phyloP scores from a whole-genome alignment of 2,113 vertebrate genomes.

The Serinus canaria region DNA sequence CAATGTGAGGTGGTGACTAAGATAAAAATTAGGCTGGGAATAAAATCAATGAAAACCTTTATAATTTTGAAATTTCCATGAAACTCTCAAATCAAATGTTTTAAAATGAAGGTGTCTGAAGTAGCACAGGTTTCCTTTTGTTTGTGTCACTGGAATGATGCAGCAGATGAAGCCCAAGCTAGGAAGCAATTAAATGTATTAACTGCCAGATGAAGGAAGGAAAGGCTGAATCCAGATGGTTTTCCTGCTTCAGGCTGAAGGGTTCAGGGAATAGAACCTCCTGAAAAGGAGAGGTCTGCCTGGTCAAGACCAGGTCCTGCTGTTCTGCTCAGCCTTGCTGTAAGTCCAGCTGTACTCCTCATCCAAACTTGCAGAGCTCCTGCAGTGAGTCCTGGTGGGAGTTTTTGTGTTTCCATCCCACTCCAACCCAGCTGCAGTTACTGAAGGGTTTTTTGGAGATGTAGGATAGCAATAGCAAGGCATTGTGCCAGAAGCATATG shows the following conservation, averaged over 20 bases:
- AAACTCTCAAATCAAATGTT: neutral
- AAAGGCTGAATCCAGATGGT: neutral
- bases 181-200: slow-evolving; percentile 14
- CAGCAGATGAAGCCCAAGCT: neutral
- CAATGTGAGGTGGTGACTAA: neutral
- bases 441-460: neutral
- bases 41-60: neutral
- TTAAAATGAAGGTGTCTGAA: neutral
- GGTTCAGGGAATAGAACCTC: neutral
- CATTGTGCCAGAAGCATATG: fast-evolving
- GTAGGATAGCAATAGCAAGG: neutral
- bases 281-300: neutral
- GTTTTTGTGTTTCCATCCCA: neutral
- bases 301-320: neutral
- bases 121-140: neutral
- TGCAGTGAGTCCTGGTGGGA: neutral
- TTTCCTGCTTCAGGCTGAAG: neutral
- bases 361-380: neutral
- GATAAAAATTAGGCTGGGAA: neutral
- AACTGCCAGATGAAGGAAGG: neutral
- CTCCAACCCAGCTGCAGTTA: neutral
- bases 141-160: slow-evolving; percentile 9
- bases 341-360: neutral
- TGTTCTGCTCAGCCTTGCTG: neutral
- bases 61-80: neutral